A percentile compares a stretch with the other conserved stretches of the same genome.
Evolutionary conservation across 1,140 invertebrate genomes (phyloP).

Genomic region (Olivierus martensii): DNA sequence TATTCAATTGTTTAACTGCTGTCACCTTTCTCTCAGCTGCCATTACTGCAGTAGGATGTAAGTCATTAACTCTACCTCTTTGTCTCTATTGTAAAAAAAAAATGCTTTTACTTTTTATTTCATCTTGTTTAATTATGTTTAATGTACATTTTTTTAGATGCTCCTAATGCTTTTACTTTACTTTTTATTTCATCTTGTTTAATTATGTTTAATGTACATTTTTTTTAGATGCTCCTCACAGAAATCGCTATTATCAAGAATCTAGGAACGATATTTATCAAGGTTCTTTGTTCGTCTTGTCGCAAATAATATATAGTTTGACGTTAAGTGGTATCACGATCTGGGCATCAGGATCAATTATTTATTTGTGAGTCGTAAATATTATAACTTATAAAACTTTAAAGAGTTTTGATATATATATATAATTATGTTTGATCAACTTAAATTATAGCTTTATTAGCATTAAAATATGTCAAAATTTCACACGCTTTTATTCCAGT

Average conservation of each 20-base stretch:
- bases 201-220: no score
- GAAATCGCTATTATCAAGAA: slow-evolving; percentile 82
- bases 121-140: not conserved
- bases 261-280: slow-evolving; percentile 71
- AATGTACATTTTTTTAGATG: no score
- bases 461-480: no score
- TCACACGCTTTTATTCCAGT: slow-evolving; percentile 23
- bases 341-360: slow-evolving; percentile 46
- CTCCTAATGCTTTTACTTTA: no score
- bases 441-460: no score
- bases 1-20: slow-evolving; percentile 61
- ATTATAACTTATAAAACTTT: no score
- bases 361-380: slow-evolving; percentile 40
- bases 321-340: slow-evolving; percentile 61
- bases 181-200: not conserved
- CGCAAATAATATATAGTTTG: slow-evolving; percentile 60
- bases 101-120: not conserved
- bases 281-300: slow-evolving; percentile 63
- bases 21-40: slow-evolving; percentile 60
- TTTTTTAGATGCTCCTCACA: slow-evolving; percentile 56
- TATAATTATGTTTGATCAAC: no score
- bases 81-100: not conserved
- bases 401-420: no score
- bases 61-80: no score
- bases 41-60: slow-evolving; percentile 47